Percentiles rank a stretch among this genome's conserved stretches.
phyloP scores from a whole-genome alignment of 2,113 vertebrate species.

The Trachemys scripta region DNA sequence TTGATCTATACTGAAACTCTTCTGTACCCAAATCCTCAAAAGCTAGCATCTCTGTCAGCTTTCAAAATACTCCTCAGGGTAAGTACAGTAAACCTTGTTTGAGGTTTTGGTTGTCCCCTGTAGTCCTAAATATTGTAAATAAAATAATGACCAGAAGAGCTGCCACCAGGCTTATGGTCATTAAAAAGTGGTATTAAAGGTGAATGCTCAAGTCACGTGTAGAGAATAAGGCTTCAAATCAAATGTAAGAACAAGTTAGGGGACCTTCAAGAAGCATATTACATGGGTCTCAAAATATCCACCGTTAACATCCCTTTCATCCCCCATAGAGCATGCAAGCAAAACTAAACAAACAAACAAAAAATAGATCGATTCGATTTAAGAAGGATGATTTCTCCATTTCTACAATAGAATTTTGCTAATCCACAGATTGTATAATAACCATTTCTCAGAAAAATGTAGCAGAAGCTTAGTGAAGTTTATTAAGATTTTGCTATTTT shows the following conservation, averaged over 20 bases:
- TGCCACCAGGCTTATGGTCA: background rate
- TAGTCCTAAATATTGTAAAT: background rate
- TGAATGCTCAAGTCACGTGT: background rate
- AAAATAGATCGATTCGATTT: background rate
- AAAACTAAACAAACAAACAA: background rate
- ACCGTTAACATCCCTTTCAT: background rate
- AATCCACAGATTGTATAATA: background rate
- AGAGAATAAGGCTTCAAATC: background rate
- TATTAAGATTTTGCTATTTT: background rate
- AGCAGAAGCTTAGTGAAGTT: background rate
- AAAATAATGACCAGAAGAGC: background rate
- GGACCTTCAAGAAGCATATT: background rate
- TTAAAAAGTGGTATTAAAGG: background rate
- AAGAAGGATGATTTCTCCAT: background rate
- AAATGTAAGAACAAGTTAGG: background rate
- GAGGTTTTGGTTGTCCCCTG: background rate
- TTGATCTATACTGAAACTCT: background rate
- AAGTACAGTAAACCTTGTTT: background rate
- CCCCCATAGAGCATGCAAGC: background rate
- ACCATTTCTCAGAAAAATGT: background rate
- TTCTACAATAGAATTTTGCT: background rate
- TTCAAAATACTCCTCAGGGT: background rate
- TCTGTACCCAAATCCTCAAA: background rate
- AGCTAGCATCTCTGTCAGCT: background rate
- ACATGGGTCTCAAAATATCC: background rate